Base-by-base conservation (phyloP, 2,888 invertebrate genomes). In the Andrena marginata region DNA sequence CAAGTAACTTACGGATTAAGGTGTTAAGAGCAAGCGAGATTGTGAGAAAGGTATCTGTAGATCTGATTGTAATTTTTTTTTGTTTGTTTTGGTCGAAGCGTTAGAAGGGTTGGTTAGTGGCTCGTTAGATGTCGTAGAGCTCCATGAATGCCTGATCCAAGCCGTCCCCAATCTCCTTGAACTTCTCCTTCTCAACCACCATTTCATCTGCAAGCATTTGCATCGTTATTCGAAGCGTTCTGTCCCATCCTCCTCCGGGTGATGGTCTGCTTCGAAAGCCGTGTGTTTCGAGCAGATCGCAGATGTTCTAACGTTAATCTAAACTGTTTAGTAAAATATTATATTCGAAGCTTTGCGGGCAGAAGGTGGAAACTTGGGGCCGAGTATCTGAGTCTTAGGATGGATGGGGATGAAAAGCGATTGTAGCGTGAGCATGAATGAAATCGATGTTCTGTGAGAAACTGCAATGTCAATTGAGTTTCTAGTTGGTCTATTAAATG, bases 111-210 rank as follows among this genome's bases (percentile, higher is more conserved):
- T 80, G 79, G 85, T 84, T 86, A 88, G 80, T 83, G 79, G 80
- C 77, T 64, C 70, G 74, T 93, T 94, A 94, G 73, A 94, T 93
- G 89, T 94, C 94, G 78, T 94, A 94, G 91, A 97, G 95, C 94
- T 98, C 98, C 93, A 97, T 96, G 96, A 98, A 98, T 90, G 98
- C 98, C 94, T 96, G 96, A 95, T 99, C 99, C 96, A 99, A 96
- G 95, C 97, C 98, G 94, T 98, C 97, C 92, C 97, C 97, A 95
- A 99, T 97, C 94, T 97, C 96, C 95, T 98, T 98, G 96, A 97
- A 98, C 95, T 96, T 97, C 96, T 98, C 98, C 95, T 97, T 98
- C 95, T 97, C 97, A 93, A 95, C 95, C 95, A 97, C 97, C 95
- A 97, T 96, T 94, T 97, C 97, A 96, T 97, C 97, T 97, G 96